These are phyloP conservation scores for Homarus gammarus DNA, from an alignment of 2,888 invertebrate genomes.

Conservation along the genomic window DNA sequence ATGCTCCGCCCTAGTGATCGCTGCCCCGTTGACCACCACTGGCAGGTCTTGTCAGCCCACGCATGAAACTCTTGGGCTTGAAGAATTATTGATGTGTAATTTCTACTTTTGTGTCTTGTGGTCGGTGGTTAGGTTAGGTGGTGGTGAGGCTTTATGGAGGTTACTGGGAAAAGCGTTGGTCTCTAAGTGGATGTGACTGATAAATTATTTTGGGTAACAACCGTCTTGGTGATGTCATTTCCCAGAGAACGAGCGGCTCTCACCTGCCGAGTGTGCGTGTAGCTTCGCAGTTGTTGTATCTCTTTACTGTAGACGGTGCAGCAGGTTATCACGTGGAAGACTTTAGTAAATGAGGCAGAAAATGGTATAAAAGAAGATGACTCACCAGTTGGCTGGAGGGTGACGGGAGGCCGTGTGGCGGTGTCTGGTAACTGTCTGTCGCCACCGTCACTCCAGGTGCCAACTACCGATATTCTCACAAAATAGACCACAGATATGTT, in stretches of 20 bases:
- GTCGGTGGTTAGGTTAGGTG: no score
- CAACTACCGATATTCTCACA: neutral
- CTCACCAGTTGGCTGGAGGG: conserved; percentile 27
- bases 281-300: neutral
- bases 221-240: conserved; percentile 30
- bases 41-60: no score
- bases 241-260: neutral
- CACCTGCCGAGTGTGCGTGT: neutral
- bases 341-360: neutral
- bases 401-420: conserved; percentile 12
- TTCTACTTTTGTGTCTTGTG: no score
- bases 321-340: neutral
- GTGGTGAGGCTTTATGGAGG: no score
- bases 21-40: no score
- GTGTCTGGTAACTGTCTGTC: conserved; percentile 46
- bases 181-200: neutral
- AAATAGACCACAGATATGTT: no score
- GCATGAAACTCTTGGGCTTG: no score
- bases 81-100: no score
- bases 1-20: no score
- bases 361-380: conserved; percentile 5
- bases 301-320: neutral
- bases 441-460: conserved; percentile 2
- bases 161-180: no score
- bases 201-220: conserved; percentile 14